phyloP scores from a whole-genome alignment of 2,113 vertebrate species.

The Labrus mixtus region DNA sequence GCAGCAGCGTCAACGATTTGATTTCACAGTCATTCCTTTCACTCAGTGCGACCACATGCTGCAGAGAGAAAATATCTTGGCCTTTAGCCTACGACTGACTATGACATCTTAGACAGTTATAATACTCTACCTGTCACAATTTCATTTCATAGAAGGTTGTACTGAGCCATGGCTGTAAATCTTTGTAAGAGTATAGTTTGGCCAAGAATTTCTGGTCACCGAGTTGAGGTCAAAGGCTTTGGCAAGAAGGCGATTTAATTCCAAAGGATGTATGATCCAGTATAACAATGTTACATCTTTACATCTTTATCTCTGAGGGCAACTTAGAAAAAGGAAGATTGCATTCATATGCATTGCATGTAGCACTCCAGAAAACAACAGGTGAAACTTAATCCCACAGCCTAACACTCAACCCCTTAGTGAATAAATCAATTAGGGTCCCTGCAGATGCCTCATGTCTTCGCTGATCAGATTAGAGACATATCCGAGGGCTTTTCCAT shows the following conservation, averaged over 20 bases:
- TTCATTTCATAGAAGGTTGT: constrained; percentile 24
- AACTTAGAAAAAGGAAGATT: neutral
- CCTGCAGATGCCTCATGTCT: constrained; percentile 48
- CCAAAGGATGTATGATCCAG: neutral
- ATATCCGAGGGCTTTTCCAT: constrained; percentile 35
- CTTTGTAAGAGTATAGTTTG: neutral
- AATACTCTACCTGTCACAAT: constrained; percentile 32
- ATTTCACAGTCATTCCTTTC: constrained; percentile 69
- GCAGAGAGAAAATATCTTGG: constrained; percentile 47
- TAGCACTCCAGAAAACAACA: constrained; percentile 7
- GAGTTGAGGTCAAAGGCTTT: neutral
- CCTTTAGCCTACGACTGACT: constrained; percentile 16
- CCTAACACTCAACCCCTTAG: neutral
- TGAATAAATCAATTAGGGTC: constrained; percentile 43
- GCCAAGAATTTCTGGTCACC: neutral
- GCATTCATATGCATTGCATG: neutral
- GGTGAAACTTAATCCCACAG: constrained; percentile 20
- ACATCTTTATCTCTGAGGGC: neutral
- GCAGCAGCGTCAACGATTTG: constrained; percentile 62
- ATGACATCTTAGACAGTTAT: constrained; percentile 52
- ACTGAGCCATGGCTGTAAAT: neutral
- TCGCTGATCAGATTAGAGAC: constrained; percentile 52
- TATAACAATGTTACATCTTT: neutral
- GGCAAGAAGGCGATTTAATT: neutral
- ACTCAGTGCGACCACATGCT: constrained; percentile 51